Conservation (phyloP, 2,888 invertebrate species). For the Oxycera nigricornis region DNA sequence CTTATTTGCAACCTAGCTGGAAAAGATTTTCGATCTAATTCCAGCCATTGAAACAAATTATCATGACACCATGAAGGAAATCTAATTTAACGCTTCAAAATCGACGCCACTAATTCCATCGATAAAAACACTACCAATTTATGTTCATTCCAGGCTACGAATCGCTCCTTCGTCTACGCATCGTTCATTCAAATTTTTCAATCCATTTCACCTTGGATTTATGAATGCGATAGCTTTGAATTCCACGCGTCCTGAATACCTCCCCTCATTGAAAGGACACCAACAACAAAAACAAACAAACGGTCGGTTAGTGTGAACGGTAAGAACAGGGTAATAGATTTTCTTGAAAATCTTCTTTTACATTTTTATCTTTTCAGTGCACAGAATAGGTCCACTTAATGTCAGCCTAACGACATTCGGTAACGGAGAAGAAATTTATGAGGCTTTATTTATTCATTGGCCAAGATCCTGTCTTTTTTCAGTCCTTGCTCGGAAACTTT, state of each 20-base stretch:
- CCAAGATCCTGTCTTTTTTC: constrained; percentile 17
- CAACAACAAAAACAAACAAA: not conserved
- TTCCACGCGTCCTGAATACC: not conserved
- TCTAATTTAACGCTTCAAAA: constrained; percentile 21
- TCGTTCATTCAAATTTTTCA: constrained; percentile 8
- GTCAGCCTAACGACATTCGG: constrained; percentile 22
- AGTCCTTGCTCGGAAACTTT: not conserved
- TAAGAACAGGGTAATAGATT: constrained; percentile 3
- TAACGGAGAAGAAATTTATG: constrained; percentile 25
- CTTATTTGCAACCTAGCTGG: too few relatives aligned
- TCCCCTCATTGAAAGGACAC: constrained; percentile 4
- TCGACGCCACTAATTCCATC: constrained; percentile 7
- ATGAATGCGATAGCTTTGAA: constrained; percentile 6
- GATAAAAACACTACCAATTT: not conserved
- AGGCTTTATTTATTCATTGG: constrained; percentile 27
- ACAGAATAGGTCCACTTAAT: constrained; percentile 8
- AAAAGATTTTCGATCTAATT: too few relatives aligned
- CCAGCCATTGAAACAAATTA: too few relatives aligned
- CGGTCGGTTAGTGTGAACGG: not conserved
- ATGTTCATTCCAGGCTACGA: not conserved
- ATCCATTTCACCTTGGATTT: constrained; percentile 20
- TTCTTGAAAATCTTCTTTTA: not conserved
- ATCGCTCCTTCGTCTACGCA: not conserved
- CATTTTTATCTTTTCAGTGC: constrained; percentile 12
- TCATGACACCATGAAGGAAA: not conserved